phyloP scores from a whole-genome alignment of 2,113 vertebrate genomes.

The Chloropsis hardwickii region DNA sequence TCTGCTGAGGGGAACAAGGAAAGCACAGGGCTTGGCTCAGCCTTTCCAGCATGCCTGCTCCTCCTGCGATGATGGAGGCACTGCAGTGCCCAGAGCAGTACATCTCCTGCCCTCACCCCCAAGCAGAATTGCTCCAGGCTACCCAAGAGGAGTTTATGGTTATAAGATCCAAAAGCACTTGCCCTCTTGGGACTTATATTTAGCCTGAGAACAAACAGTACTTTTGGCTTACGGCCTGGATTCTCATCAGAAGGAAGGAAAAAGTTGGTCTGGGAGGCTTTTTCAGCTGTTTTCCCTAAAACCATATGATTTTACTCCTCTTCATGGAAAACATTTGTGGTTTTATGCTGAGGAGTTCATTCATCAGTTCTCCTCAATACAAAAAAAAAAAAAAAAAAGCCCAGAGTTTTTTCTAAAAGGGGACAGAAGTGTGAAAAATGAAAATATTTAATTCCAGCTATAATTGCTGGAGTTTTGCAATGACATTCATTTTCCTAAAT shows the following conservation, averaged over 20 bases:
- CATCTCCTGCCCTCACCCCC: background rate
- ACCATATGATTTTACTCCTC: background rate
- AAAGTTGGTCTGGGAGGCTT: background rate
- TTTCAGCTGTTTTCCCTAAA: background rate
- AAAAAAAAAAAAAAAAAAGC: background rate
- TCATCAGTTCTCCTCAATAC: background rate
- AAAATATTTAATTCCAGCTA: constrained; percentile 30
- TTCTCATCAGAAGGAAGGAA: background rate
- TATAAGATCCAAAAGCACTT: background rate
- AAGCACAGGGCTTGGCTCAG: background rate
- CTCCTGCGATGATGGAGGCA: accelerated
- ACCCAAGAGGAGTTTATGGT: accelerated
- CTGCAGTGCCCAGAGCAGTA: background rate
- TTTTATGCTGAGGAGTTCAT: background rate
- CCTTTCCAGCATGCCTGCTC: background rate
- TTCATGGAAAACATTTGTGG: background rate
- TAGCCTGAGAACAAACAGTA: constrained; percentile 19
- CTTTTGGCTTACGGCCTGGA: background rate
- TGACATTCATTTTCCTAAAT: background rate
- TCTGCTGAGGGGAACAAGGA: background rate
- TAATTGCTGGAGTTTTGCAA: constrained; percentile 41
- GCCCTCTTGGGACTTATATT: background rate
- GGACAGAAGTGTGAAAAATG: background rate
- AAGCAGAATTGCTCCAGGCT: accelerated
- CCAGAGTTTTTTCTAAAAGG: background rate